phyloP scores from a whole-genome alignment of 1,140 invertebrate genomes.

The Cotesia glomerata region DNA sequence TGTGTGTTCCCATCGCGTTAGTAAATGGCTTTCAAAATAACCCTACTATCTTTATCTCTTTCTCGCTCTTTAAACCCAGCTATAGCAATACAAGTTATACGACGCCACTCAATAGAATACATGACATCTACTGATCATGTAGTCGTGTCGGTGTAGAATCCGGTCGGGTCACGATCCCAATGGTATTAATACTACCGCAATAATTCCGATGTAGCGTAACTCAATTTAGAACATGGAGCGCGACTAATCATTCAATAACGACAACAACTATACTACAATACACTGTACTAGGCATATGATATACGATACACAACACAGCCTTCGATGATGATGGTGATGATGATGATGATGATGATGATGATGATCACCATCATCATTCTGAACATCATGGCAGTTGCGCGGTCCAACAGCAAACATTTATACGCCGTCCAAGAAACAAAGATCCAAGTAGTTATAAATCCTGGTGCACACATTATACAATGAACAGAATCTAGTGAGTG shows the following conservation, averaged over 20 bases:
- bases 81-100: too few species aligned
- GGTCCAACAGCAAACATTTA: conserved; percentile 30
- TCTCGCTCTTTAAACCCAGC: too few species aligned
- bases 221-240: conserved; percentile 25
- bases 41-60: too few species aligned
- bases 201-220: conserved; percentile 27
- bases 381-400: too few species aligned
- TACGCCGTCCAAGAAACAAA: conserved; percentile 28
- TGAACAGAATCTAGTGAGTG: background rate
- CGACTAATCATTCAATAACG: conserved; percentile 33
- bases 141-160: background rate
- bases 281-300: too few species aligned
- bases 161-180: background rate
- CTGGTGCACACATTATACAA: background rate
- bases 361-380: too few species aligned
- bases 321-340: too few species aligned
- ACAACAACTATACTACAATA: conserved; percentile 4
- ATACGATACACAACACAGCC: too few species aligned
- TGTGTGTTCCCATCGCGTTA: too few species aligned
- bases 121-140: background rate
- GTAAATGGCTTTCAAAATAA: too few species aligned
- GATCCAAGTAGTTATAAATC: background rate
- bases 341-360: background rate
- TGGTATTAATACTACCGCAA: conserved; percentile 24
- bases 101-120: too few species aligned